phyloP scores from a whole-genome alignment of 2,113 vertebrate species.

The Casuarius casuarius region DNA sequence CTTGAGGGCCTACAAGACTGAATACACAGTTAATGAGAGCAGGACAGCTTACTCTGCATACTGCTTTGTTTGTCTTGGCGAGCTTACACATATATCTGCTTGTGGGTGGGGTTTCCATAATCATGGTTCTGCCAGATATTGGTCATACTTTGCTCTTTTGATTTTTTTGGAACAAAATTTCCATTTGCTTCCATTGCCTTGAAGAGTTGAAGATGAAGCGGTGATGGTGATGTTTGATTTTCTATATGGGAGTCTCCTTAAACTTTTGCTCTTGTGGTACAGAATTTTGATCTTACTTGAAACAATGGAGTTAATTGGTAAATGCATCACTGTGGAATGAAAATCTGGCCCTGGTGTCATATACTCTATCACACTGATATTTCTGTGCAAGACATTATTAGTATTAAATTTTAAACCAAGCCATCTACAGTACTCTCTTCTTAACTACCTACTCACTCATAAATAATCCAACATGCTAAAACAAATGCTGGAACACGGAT shows the following conservation, averaged over 20 bases:
- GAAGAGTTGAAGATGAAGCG: not conserved
- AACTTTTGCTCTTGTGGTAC: not conserved
- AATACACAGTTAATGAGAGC: not conserved
- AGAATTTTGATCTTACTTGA: not conserved
- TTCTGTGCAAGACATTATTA: not conserved
- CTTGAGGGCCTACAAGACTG: not conserved
- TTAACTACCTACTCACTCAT: not conserved
- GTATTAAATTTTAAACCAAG: not conserved
- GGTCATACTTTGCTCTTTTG: not conserved
- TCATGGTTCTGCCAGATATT: not conserved
- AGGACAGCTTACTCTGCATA: not conserved
- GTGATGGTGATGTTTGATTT: not conserved
- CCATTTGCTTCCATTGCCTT: not conserved
- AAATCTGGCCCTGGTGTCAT: not conserved
- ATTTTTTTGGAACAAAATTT: not conserved
- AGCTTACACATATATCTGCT: not conserved
- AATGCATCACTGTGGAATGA: not conserved
- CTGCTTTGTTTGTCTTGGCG: conserved; percentile 53
- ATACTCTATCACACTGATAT: not conserved
- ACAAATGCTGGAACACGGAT: not conserved
- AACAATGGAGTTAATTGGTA: not conserved
- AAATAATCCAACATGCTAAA: not conserved
- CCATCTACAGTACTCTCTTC: not conserved
- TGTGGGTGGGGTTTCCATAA: conserved; percentile 8
- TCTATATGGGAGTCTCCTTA: not conserved